Conservation (phyloP, 1,140 invertebrate genomes). For the Hirudo medicinalis region DNA sequence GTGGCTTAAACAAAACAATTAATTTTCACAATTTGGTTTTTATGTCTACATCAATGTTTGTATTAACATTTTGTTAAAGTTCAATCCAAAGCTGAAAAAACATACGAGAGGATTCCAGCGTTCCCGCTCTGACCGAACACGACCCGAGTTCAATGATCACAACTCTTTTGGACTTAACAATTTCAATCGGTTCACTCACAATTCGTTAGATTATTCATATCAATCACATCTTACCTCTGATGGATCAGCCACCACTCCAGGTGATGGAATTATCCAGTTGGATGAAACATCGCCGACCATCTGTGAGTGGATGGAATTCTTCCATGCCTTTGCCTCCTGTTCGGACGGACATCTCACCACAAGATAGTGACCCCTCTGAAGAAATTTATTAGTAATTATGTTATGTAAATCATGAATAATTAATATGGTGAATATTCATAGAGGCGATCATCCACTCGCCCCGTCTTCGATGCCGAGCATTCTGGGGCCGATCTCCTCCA, state of each 20-base stretch:
- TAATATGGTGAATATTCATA: background rate
- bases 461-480: conserved; percentile 48
- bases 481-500: conserved; percentile 45
- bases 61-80: background rate
- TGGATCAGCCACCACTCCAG: conserved; percentile 36
- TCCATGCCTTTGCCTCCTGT: conserved; percentile 46
- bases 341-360: conserved; percentile 44
- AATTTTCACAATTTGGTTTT: no score
- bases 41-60: no score
- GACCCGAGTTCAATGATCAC: conserved; percentile 51
- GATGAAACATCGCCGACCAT: conserved; percentile 44
- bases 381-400: conserved; percentile 13
- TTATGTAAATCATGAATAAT: background rate
- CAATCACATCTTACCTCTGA: conserved; percentile 31
- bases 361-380: conserved; percentile 47
- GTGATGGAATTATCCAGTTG: conserved; percentile 45
- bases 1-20: conserved; percentile 37
- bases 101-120: conserved; percentile 46
- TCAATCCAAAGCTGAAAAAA: conserved; percentile 13
- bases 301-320: conserved; percentile 45
- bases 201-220: background rate
- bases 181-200: conserved; percentile 3
- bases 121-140: conserved; percentile 48
- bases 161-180: conserved; percentile 34
- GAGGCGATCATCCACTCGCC: conserved; percentile 33